Evolutionary conservation across 2,113 vertebrate species (phyloP).

Genomic region (Andinoacara biseriatus): DNA sequence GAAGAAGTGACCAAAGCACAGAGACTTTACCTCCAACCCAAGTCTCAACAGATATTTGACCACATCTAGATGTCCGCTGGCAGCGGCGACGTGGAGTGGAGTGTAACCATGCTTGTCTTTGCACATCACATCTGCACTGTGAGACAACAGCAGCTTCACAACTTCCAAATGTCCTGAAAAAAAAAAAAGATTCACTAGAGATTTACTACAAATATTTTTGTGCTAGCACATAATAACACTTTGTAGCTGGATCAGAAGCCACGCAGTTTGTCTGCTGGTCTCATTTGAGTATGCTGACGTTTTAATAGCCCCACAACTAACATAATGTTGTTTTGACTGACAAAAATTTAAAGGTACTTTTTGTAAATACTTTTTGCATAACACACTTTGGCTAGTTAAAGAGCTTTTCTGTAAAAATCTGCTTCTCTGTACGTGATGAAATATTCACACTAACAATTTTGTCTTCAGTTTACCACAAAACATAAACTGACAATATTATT

Average conservation of each 20-base stretch:
- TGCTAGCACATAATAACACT: background rate
- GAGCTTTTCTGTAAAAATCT: background rate
- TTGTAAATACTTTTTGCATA: background rate
- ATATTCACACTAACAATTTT: background rate
- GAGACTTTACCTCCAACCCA: constrained; percentile 85
- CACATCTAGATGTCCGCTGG: constrained; percentile 89
- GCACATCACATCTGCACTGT: constrained; percentile 86
- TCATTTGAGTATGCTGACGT: background rate
- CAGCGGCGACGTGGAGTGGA: constrained; percentile 91
- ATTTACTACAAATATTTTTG: background rate
- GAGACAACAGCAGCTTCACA: constrained; percentile 90
- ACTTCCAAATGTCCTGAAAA: constrained; percentile 90
- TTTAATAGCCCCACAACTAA: background rate
- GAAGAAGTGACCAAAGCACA: background rate
- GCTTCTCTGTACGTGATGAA: background rate
- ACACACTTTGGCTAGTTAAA: background rate
- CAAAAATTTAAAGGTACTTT: background rate
- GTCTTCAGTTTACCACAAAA: background rate
- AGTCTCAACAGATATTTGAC: constrained; percentile 89
- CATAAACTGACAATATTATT: background rate
- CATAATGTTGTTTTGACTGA: background rate
- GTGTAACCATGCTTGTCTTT: constrained; percentile 94
- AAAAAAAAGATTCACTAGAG: background rate
- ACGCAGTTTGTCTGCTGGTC: background rate
- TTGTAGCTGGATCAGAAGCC: background rate